These are phyloP conservation scores for Tinamus guttatus DNA, from an alignment of 2,113 vertebrate species.

Conservation along the genomic window DNA sequence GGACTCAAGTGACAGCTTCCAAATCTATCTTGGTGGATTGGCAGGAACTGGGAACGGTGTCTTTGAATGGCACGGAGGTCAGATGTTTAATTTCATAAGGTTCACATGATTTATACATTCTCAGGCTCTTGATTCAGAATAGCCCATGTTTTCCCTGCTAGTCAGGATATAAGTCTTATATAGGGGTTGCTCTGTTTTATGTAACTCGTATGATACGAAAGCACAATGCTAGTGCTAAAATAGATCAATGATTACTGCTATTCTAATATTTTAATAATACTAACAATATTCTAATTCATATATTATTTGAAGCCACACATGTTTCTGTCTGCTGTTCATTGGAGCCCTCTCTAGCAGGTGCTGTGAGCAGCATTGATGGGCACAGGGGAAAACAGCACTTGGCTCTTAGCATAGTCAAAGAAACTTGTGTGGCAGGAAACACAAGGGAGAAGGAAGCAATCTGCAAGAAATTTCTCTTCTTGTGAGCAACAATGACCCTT, in stretches of 20 bases:
- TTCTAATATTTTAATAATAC: neutral
- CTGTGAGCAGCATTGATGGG: neutral
- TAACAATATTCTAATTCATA: too few relatives aligned
- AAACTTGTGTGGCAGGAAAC: neutral
- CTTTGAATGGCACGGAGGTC: constrained; percentile 44
- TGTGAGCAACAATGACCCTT: neutral
- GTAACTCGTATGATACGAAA: accelerated
- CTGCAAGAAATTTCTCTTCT: neutral
- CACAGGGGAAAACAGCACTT: neutral
- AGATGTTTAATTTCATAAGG: constrained; percentile 38
- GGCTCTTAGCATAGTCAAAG: neutral
- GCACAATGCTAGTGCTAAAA: neutral
- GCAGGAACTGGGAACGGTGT: constrained; percentile 47
- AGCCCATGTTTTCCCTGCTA: neutral
- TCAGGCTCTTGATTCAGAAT: neutral
- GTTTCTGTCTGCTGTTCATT: accelerated
- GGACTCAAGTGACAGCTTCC: constrained; percentile 1
- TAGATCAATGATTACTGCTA: neutral
- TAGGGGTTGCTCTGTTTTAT: neutral
- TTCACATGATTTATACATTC: constrained; percentile 44
- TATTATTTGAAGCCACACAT: neutral
- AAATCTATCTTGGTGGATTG: constrained; percentile 59
- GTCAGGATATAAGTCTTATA: neutral
- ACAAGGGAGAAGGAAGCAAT: neutral
- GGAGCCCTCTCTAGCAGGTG: neutral